Conservation (phyloP, 2,113 vertebrate species). For the Thermophis baileyi region DNA sequence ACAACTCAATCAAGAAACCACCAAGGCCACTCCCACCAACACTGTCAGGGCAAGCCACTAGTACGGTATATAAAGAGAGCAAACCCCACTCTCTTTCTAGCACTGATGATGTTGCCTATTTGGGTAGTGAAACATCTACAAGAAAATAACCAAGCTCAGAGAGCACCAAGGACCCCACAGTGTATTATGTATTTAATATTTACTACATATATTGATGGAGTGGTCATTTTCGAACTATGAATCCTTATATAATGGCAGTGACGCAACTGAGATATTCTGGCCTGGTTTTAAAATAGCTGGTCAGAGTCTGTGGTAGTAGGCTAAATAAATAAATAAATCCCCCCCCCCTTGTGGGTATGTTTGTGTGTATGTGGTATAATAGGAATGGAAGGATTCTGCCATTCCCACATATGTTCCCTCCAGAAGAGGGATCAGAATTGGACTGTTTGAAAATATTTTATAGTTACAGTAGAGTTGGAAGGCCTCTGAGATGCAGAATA, state of each 20-base stretch:
- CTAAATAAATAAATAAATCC: background rate
- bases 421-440: background rate
- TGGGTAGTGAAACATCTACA: background rate
- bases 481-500: background rate
- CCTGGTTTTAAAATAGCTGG: background rate
- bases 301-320: background rate
- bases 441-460: background rate
- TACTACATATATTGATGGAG: background rate
- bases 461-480: background rate
- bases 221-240: background rate
- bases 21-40: background rate
- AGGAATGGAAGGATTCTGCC: background rate
- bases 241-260: background rate
- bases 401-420: background rate
- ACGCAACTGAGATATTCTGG: background rate
- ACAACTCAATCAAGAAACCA: background rate
- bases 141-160: background rate
- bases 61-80: background rate
- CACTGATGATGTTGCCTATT: background rate
- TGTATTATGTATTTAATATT: background rate
- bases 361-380: background rate
- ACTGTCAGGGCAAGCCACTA: background rate
- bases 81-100: background rate
- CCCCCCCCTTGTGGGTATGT: no score
- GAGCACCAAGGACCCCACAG: background rate